Evolutionary conservation across 2,888 invertebrate species (phyloP).

Genomic region (Creontiades dilutus): DNA sequence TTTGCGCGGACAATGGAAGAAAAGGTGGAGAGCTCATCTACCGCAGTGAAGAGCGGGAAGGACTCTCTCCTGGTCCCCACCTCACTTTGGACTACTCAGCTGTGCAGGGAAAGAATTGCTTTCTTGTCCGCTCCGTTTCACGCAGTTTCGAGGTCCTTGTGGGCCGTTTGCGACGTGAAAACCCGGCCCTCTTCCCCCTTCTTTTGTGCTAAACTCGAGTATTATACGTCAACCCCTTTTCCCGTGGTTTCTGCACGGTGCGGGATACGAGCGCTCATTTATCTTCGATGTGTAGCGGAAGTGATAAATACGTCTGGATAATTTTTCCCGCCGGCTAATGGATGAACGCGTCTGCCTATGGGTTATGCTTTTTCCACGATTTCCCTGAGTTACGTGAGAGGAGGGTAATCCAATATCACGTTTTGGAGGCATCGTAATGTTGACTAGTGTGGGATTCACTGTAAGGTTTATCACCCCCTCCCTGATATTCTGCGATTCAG

Average conservation of each 20-base stretch:
- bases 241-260: background rate
- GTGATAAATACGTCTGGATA: background rate
- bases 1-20: background rate
- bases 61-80: background rate
- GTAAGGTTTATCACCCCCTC: too few relatives aligned
- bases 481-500: too few relatives aligned
- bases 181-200: background rate
- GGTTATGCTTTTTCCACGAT: too few relatives aligned
- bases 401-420: too few relatives aligned
- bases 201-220: background rate
- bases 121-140: constrained; percentile 15
- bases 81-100: background rate
- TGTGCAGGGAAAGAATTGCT: background rate
- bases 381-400: too few relatives aligned
- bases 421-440: too few relatives aligned
- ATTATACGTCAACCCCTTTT: background rate
- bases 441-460: too few relatives aligned
- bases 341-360: too few relatives aligned
- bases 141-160: constrained; percentile 22
- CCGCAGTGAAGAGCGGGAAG: background rate
- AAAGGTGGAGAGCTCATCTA: constrained; percentile 32
- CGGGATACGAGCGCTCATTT: background rate
- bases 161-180: constrained; percentile 15
- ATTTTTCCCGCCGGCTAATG: too few relatives aligned
- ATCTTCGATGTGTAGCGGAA: background rate